Evolutionary conservation across 1,140 invertebrate genomes (phyloP).

Genomic region (Neodiprion pinetum): DNA sequence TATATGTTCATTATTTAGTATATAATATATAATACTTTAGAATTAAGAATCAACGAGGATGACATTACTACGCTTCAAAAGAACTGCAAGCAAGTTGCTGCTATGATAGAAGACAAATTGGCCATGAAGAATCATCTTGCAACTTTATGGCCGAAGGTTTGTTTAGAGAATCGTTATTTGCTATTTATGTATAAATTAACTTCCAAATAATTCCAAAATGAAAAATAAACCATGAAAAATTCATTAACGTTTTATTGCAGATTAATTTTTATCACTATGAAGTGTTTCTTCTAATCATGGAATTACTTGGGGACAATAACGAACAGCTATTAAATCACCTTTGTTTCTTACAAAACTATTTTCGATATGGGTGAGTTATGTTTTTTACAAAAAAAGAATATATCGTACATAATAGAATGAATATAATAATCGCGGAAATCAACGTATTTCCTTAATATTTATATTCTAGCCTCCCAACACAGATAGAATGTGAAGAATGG

Average conservation of each 20-base stretch:
- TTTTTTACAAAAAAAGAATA: slow-evolving; percentile 5
- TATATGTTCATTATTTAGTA: no score
- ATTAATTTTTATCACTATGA: slow-evolving; percentile 60
- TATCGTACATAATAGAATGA: slow-evolving; percentile 22
- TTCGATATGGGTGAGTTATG: slow-evolving; percentile 25
- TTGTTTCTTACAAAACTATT: slow-evolving; percentile 49
- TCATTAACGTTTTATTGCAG: slow-evolving; percentile 32
- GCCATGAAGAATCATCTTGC: slow-evolving; percentile 35
- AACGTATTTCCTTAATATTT: slow-evolving; percentile 26
- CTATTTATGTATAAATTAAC: no score
- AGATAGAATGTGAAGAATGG: slow-evolving; percentile 53
- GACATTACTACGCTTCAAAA: slow-evolving; percentile 39
- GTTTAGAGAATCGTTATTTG: slow-evolving; percentile 11
- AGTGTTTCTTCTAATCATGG: slow-evolving; percentile 52
- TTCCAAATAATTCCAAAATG: neutral
- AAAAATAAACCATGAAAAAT: slow-evolving; percentile 14
- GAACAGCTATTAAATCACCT: slow-evolving; percentile 41
- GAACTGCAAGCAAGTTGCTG: slow-evolving; percentile 40
- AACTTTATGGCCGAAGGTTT: slow-evolving; percentile 36
- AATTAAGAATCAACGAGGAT: slow-evolving; percentile 41
- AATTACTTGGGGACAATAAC: slow-evolving; percentile 42
- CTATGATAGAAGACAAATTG: slow-evolving; percentile 41
- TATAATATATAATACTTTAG: slow-evolving; percentile 19
- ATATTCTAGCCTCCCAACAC: slow-evolving; percentile 42
- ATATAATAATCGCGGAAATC: slow-evolving; percentile 20